These are phyloP conservation scores for Chloroceryle inda DNA, from an alignment of 2,797 vertebrate species.

Conservation along the genomic window DNA sequence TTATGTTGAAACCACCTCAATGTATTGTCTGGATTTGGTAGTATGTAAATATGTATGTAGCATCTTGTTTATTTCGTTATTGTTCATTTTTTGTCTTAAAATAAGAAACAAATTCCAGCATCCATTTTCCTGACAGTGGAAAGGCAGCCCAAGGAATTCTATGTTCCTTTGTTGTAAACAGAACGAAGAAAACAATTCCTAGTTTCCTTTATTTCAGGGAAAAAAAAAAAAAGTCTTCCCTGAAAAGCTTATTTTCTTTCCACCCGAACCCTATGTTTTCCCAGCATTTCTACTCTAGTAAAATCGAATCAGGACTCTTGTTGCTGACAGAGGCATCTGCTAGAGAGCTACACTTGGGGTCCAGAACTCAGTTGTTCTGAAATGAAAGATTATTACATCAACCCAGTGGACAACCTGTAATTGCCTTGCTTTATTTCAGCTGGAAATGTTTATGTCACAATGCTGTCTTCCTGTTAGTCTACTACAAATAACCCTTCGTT, in stretches of 20 bases:
- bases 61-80: not conserved
- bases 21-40: not conserved
- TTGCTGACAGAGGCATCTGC: conserved; percentile 9
- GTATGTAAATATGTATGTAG: not conserved
- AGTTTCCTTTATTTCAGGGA: not conserved
- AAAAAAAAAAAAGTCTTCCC: not conserved
- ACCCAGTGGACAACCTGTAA: not conserved
- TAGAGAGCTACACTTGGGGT: not conserved
- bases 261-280: not conserved
- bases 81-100: not conserved
- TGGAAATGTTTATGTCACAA: not conserved
- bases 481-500: not conserved
- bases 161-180: not conserved
- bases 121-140: not conserved
- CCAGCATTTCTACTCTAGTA: not conserved
- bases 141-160: not conserved
- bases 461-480: not conserved
- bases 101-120: not conserved
- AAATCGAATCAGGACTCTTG: not conserved
- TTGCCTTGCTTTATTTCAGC: not conserved
- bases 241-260: not conserved
- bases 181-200: not conserved
- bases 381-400: conserved; percentile 18
- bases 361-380: conserved; percentile 14
- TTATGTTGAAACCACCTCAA: not conserved